Evolutionary conservation across 2,113 vertebrate species (phyloP).

Genomic region (Kryptolebias marmoratus): DNA sequence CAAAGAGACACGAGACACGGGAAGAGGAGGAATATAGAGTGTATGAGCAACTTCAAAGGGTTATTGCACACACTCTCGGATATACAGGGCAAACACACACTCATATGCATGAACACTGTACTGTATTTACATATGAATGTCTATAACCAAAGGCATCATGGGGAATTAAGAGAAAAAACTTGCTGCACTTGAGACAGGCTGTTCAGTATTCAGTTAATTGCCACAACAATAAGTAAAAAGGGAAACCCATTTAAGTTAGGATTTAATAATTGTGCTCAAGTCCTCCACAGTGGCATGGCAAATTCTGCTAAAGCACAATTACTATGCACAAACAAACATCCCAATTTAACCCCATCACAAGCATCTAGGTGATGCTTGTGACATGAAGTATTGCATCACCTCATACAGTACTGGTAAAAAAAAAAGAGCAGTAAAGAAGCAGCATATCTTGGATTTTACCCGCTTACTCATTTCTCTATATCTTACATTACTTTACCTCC

Average conservation of each 20-base stretch:
- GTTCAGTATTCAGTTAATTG: constrained; percentile 25
- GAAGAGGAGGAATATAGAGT: constrained; percentile 58
- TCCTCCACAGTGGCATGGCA: not conserved
- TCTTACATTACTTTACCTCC: too few relatives aligned
- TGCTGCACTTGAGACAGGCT: not conserved
- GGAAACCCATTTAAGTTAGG: constrained; percentile 25
- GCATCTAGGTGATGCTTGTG: constrained; percentile 25
- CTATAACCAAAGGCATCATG: constrained; percentile 40
- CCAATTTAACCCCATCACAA: constrained; percentile 22
- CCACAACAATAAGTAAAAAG: constrained; percentile 17
- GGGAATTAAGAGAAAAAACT: constrained; percentile 34
- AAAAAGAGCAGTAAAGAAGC: constrained; percentile 21
- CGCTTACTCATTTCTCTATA: too few relatives aligned
- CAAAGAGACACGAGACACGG: constrained; percentile 71
- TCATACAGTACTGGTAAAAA: constrained; percentile 41
- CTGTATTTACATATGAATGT: constrained; percentile 66
- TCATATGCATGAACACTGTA: constrained; percentile 23
- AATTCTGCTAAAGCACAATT: constrained; percentile 10
- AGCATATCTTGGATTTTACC: not conserved
- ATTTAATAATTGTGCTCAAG: constrained; percentile 21
- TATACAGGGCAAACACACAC: constrained; percentile 45
- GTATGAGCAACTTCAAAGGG: constrained; percentile 77
- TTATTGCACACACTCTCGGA: constrained; percentile 36
- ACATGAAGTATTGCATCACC: constrained; percentile 50
- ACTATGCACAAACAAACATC: constrained; percentile 19